Percentiles rank a stretch among this genome's conserved stretches.
These are phyloP conservation scores for Tromatobia lineatoria DNA, from an alignment of 2,888 invertebrate species.

Conservation along the genomic window DNA sequence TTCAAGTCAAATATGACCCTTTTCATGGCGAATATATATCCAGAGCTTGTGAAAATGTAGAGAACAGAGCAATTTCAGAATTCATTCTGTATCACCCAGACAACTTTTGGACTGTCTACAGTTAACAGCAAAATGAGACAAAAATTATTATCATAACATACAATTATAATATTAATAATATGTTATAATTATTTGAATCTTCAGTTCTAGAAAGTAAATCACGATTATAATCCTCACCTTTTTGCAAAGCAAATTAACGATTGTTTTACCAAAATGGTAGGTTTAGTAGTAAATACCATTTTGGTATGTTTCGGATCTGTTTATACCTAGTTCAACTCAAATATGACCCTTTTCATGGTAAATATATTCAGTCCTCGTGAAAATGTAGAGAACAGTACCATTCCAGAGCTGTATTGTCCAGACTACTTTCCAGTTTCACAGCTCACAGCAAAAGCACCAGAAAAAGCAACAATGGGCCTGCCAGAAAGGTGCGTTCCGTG, in stretches of 20 bases:
- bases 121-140: too few species aligned
- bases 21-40: neutral
- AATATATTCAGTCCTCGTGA: neutral
- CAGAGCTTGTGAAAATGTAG: too few species aligned
- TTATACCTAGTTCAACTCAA: neutral
- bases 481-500: slow-evolving; percentile 37
- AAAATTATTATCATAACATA: too few species aligned
- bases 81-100: too few species aligned
- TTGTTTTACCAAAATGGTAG: neutral
- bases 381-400: slow-evolving; percentile 32
- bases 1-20: too few species aligned
- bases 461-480: slow-evolving; percentile 44
- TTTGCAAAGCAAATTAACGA: neutral
- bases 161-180: too few species aligned
- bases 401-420: slow-evolving; percentile 49
- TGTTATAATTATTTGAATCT: neutral
- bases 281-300: neutral
- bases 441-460: slow-evolving; percentile 17
- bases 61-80: too few species aligned
- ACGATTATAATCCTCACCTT: neutral
- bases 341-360: neutral
- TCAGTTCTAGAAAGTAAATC: neutral
- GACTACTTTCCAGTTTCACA: slow-evolving; percentile 54
- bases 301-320: neutral
- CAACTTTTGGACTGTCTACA: too few species aligned